Conservation (phyloP, 2,888 invertebrate species). For the Apodemia mormo region DNA sequence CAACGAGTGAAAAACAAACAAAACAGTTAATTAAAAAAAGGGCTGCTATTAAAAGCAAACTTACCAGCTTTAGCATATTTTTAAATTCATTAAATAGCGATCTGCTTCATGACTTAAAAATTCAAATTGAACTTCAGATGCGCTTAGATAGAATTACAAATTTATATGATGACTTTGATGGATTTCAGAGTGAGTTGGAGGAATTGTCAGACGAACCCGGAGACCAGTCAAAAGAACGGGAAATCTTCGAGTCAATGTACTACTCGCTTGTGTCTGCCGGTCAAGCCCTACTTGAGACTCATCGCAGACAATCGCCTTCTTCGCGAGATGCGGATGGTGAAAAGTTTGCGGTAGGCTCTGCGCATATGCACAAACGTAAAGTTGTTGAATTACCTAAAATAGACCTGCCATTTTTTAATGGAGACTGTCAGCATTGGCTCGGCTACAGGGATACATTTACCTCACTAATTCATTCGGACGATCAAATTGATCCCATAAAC, state of each 20-base stretch:
- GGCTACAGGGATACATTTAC: conserved; percentile 10
- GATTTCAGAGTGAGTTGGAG: conserved; percentile 15
- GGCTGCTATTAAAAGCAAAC: conserved; percentile 21
- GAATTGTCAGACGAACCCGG: not conserved
- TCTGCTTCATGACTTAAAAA: conserved; percentile 1
- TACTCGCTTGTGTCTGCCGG: too few species aligned
- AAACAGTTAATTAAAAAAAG: conserved; percentile 24
- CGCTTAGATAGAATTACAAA: conserved; percentile 6
- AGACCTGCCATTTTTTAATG: not conserved
- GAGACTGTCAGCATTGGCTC: conserved; percentile 5
- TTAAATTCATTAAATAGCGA: conserved; percentile 8
- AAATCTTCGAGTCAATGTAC: too few species aligned
- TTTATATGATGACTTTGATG: conserved; percentile 2
- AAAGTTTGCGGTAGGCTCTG: too few species aligned
- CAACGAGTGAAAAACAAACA: conserved; percentile 13
- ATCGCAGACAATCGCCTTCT: too few species aligned
- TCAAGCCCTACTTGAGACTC: too few species aligned
- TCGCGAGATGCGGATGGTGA: too few species aligned
- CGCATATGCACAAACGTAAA: too few species aligned
- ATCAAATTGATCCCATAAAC: not conserved
- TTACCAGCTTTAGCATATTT: conserved; percentile 23
- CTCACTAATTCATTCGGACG: not conserved
- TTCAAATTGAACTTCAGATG: not conserved
- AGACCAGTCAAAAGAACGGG: not conserved
- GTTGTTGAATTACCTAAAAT: too few species aligned